Conservation (phyloP, 2,797 vertebrate species). For the Otus scops region DNA sequence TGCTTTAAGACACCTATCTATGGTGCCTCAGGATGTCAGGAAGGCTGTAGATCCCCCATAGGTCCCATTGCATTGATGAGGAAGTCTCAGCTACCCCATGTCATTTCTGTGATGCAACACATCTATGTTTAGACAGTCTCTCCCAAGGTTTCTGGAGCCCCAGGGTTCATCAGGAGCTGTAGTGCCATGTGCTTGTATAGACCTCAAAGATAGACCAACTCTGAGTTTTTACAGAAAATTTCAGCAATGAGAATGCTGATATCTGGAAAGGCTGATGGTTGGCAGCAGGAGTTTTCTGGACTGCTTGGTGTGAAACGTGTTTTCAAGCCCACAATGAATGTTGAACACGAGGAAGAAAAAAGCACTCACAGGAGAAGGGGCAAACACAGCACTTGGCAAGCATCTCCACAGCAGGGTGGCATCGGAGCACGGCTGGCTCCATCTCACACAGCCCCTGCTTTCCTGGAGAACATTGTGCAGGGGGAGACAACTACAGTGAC, state of each 20-base stretch:
- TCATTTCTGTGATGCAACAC: neutral
- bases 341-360: neutral
- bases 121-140: neutral
- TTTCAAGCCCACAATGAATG: neutral
- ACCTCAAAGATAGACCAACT: neutral
- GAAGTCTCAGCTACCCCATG: neutral
- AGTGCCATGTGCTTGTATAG: neutral
- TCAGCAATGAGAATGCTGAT: neutral
- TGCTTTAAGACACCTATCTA: neutral
- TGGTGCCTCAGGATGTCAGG: neutral
- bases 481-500: neutral
- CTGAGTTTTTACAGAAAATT: neutral
- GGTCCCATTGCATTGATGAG: neutral
- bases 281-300: neutral
- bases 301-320: neutral
- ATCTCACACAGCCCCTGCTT: neutral
- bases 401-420: neutral
- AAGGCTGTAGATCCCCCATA: neutral
- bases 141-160: neutral
- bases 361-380: neutral
- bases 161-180: neutral
- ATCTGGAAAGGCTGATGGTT: neutral
- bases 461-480: neutral
- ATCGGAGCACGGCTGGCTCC: accelerated
- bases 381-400: neutral